Evolutionary conservation across 1,140 invertebrate species (phyloP).

Genomic region (Pteromalus puparum): DNA sequence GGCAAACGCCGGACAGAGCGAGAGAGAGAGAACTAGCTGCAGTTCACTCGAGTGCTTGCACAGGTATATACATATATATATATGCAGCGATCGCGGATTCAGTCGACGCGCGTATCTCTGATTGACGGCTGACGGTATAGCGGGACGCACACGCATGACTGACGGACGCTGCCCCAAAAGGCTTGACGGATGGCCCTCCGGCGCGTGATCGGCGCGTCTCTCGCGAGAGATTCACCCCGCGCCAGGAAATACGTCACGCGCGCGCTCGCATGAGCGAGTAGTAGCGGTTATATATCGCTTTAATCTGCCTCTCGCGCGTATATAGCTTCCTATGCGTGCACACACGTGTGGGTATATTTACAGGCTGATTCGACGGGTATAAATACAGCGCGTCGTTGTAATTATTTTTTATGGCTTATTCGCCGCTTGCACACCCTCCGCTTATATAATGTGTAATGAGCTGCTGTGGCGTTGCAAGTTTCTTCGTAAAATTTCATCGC

Average conservation of each 20-base stretch:
- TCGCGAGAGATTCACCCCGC: constrained; percentile 30
- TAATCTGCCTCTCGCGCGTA: constrained; percentile 40
- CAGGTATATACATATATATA: not conserved
- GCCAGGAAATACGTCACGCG: constrained; percentile 54
- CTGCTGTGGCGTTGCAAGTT: not conserved
- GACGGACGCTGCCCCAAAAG: constrained; percentile 57
- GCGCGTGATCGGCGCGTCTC: constrained; percentile 44
- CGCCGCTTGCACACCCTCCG: not conserved
- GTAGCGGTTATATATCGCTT: constrained; percentile 39
- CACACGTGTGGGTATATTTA: not conserved
- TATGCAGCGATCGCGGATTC: constrained; percentile 10
- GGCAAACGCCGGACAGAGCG: not conserved
- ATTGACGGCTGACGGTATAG: constrained; percentile 59
- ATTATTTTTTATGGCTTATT: constrained; percentile 30
- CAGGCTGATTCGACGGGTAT: not conserved
- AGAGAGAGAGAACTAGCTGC: not conserved
- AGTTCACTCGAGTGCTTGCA: not conserved
- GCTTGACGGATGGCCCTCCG: constrained; percentile 60
- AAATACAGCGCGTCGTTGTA: constrained; percentile 44
- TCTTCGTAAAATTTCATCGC: constrained; percentile 16
- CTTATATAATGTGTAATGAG: constrained; percentile 9
- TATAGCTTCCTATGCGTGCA: not conserved
- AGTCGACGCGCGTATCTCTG: constrained; percentile 44
- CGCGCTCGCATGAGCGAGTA: constrained; percentile 13
- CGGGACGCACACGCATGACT: constrained; percentile 48